Evolutionary conservation across 2,797 vertebrate species (phyloP).

Genomic region (Euphonia xanthogaster): DNA sequence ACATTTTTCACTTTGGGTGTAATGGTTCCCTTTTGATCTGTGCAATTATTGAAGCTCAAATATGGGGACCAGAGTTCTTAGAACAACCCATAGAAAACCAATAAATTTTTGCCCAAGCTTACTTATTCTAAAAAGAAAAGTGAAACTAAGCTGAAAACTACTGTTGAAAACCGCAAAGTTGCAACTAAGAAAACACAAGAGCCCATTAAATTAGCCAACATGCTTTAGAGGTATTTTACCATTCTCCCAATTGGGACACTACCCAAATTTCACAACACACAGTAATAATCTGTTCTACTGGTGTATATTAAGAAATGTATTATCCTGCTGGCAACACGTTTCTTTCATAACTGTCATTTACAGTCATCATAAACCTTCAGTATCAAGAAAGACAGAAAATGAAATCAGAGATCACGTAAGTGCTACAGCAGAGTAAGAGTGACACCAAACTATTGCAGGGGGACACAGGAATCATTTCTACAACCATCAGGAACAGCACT

Average conservation of each 20-base stretch:
- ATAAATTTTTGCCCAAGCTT: background rate
- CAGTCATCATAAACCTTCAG: background rate
- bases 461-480: background rate
- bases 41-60: background rate
- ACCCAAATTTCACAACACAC: background rate
- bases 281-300: background rate
- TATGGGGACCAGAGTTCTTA: background rate
- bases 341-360: background rate
- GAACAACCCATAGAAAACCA: background rate
- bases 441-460: background rate
- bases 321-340: background rate
- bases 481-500: background rate
- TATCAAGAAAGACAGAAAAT: background rate
- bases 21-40: background rate
- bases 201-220: background rate
- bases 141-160: background rate
- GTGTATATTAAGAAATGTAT: background rate
- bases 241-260: background rate
- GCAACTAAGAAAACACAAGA: background rate
- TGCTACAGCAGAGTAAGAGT: background rate
- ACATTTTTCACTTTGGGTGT: background rate
- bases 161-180: background rate
- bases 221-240: background rate
- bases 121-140: background rate
- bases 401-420: background rate